phyloP scores from a whole-genome alignment of 2,888 invertebrate genomes.

The Augiades crinisus region DNA sequence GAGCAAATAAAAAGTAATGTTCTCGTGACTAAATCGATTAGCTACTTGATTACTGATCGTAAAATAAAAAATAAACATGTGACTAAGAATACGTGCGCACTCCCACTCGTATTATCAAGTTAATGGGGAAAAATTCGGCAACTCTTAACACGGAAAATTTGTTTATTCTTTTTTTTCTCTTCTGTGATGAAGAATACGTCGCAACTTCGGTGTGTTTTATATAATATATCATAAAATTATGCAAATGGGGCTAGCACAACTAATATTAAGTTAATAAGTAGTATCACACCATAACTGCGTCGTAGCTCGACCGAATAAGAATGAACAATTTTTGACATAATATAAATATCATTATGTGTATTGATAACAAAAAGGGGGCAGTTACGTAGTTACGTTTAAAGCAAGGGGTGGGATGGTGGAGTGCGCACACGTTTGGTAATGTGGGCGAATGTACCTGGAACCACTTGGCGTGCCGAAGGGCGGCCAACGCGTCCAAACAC shows the following conservation, averaged over 20 bases:
- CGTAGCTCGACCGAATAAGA: constrained; percentile 30
- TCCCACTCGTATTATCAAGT: constrained; percentile 43
- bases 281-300: constrained; percentile 16
- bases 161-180: constrained; percentile 31
- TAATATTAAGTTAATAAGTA: not conserved
- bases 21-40: constrained; percentile 24
- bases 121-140: constrained; percentile 14
- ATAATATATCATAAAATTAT: not conserved
- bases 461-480: constrained; percentile 99
- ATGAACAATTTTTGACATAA: constrained; percentile 34
- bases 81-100: constrained; percentile 77
- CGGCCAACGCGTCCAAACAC: constrained; percentile 99
- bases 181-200: constrained; percentile 17
- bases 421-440: constrained; percentile 65
- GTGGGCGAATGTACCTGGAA: constrained; percentile 94
- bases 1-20: constrained; percentile 31
- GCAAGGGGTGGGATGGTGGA: constrained; percentile 40
- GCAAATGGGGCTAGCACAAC: constrained; percentile 4
- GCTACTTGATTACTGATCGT: constrained; percentile 23
- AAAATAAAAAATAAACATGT: constrained; percentile 68
- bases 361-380: not conserved
- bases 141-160: constrained; percentile 25
- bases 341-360: constrained; percentile 14
- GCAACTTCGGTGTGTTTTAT: constrained; percentile 14
- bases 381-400: constrained; percentile 5